Evolutionary conservation across 2,888 invertebrate species (phyloP).

Genomic region (Scelioninae gen. 1): DNA sequence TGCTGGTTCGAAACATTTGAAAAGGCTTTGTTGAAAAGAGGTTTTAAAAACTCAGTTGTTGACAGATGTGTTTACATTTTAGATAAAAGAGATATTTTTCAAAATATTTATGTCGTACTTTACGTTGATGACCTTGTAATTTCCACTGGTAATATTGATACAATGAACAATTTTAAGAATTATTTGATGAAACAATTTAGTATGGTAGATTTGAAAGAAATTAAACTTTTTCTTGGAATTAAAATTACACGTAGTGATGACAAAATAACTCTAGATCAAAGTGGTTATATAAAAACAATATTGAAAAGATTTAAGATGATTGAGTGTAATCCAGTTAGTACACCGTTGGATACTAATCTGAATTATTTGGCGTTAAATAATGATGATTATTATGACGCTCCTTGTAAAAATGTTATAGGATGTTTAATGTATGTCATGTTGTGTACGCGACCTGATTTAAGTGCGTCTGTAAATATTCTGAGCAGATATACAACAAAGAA

Average conservation of each 20-base stretch:
- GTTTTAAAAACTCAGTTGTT: constrained; percentile 19
- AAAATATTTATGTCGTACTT: constrained; percentile 65
- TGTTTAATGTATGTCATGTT: constrained; percentile 34
- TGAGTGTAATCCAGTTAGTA: constrained; percentile 31
- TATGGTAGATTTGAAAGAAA: no score
- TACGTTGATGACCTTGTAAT: constrained; percentile 61
- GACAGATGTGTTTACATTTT: constrained; percentile 47
- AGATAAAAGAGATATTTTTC: constrained; percentile 39
- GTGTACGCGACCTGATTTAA: constrained; percentile 39
- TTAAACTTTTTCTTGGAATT: no score
- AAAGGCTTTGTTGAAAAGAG: not conserved
- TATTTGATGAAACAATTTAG: constrained; percentile 29
- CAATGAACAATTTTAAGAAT: constrained; percentile 28
- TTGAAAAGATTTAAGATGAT: constrained; percentile 30
- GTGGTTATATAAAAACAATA: constrained; percentile 1
- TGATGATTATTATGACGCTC: constrained; percentile 18
- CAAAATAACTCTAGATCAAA: constrained; percentile 40
- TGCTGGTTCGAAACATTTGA: no score
- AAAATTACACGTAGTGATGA: constrained; percentile 36
- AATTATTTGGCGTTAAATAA: constrained; percentile 38
- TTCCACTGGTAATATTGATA: constrained; percentile 2
- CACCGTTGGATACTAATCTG: constrained; percentile 15
- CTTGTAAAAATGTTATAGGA: constrained; percentile 16
- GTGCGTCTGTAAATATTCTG: constrained; percentile 37
- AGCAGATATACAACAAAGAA: constrained; percentile 33